phyloP scores from a whole-genome alignment of 2,797 vertebrate species.

The Acipenser oxyrinchus region DNA sequence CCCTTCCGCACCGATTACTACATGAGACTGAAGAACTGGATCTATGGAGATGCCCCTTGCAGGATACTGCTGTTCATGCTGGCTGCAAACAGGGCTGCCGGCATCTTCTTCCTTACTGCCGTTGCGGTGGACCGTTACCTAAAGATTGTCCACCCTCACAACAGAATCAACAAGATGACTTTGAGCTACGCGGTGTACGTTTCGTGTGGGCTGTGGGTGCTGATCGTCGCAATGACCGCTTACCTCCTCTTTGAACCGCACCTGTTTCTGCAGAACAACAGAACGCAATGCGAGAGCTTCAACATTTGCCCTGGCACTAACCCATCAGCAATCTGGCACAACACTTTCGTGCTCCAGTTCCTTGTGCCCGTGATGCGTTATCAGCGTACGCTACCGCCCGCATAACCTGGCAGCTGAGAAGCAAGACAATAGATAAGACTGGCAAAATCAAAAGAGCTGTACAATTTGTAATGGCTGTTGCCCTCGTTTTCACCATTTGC shows the following conservation, averaged over 20 bases:
- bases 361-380: slow-evolving; percentile 49
- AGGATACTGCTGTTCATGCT: slow-evolving; percentile 61
- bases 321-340: slow-evolving; percentile 57
- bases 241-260: slow-evolving; percentile 47
- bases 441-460: slow-evolving; percentile 64
- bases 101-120: slow-evolving; percentile 66
- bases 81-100: slow-evolving; percentile 55
- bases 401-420: slow-evolving; percentile 58
- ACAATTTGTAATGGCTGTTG: slow-evolving; percentile 57
- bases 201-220: slow-evolving; percentile 53
- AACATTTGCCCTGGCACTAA: slow-evolving; percentile 58
- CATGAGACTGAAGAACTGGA: slow-evolving; percentile 54
- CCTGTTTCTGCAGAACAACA: slow-evolving; percentile 43
- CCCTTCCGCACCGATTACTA: slow-evolving; percentile 69
- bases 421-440: slow-evolving; percentile 49
- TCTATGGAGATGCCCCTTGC: slow-evolving; percentile 55
- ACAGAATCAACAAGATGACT: slow-evolving; percentile 51
- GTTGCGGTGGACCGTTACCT: slow-evolving; percentile 66
- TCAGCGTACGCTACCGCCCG: slow-evolving; percentile 58
- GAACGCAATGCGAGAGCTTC: slow-evolving; percentile 66
- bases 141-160: slow-evolving; percentile 57
- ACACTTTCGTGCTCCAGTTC: slow-evolving; percentile 57
- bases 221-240: slow-evolving; percentile 50
- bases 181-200: slow-evolving; percentile 49
- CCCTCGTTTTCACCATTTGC: slow-evolving; percentile 58